Percentiles rank a stretch among this genome's conserved stretches.
phyloP scores from a whole-genome alignment of 2,797 vertebrate species.

The Onychomys leucogaster region DNA sequence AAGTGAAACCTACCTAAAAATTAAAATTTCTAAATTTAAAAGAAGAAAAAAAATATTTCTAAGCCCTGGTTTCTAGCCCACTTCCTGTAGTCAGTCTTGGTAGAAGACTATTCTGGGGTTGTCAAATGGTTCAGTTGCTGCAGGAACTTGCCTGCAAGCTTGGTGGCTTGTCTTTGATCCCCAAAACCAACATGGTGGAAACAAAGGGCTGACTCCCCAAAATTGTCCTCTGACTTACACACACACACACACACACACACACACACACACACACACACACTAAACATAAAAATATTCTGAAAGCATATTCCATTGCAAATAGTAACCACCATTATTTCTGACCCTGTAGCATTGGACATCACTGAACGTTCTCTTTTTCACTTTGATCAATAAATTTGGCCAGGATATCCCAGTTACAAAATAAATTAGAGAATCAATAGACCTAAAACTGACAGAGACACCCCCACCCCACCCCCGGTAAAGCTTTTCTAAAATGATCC shows the following conservation, averaged over 20 bases:
- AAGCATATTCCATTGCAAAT: not conserved
- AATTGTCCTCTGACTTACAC: not conserved
- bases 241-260: not conserved
- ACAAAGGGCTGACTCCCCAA: not conserved
- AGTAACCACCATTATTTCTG: not conserved
- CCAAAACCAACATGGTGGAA: not conserved
- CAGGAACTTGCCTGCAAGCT: not conserved
- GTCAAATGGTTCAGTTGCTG: not conserved
- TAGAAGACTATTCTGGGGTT: too few species aligned
- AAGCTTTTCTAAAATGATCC: not conserved
- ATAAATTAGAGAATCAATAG: slow-evolving; percentile 33
- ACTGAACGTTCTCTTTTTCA: not conserved
- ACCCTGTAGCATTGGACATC: not conserved
- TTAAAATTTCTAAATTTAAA: not conserved
- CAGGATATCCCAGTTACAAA: not conserved
- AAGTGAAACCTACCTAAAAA: slow-evolving; percentile 3
- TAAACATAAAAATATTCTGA: not conserved
- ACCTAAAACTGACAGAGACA: slow-evolving; percentile 22
- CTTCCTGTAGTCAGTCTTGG: not conserved
- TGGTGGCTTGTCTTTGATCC: not conserved
- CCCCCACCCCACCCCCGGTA: not conserved
- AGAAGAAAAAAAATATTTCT: not conserved
- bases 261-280: not conserved
- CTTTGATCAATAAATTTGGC: not conserved
- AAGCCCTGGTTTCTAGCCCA: not conserved